Evolutionary conservation across 1,140 invertebrate genomes (phyloP).

Genomic region (Drosophila pruinosa): DNA sequence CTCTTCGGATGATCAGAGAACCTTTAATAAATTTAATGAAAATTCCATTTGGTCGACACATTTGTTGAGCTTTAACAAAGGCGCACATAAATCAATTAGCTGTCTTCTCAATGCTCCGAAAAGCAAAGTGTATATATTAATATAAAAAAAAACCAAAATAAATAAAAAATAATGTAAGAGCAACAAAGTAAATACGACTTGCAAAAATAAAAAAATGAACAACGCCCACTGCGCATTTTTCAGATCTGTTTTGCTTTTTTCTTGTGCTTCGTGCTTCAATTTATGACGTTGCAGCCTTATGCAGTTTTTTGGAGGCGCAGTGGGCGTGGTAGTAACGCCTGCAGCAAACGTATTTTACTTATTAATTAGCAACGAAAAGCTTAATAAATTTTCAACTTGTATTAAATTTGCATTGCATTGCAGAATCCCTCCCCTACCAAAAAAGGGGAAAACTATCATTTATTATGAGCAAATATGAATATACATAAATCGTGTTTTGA

Average conservation of each 20-base stretch:
- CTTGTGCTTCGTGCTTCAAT: constrained; percentile 42
- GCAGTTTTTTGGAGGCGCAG: constrained; percentile 23
- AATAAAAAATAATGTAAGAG: constrained; percentile 27
- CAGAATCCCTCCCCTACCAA: too few species aligned
- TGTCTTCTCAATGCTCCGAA: constrained; percentile 47
- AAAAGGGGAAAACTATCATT: constrained; percentile 28
- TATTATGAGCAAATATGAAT: constrained; percentile 34
- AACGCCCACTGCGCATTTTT: constrained; percentile 67
- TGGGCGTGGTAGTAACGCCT: constrained; percentile 55
- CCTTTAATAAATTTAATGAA: constrained; percentile 49
- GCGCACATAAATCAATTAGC: constrained; percentile 77
- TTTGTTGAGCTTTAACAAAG: constrained; percentile 70
- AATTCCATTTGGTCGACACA: constrained; percentile 50
- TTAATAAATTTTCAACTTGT: constrained; percentile 65
- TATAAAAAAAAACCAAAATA: neutral
- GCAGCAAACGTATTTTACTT: constrained; percentile 63
- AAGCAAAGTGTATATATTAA: too few species aligned
- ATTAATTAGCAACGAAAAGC: constrained; percentile 71
- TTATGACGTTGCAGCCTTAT: constrained; percentile 65
- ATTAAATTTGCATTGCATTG: constrained; percentile 64
- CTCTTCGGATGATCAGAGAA: neutral
- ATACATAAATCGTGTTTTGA: constrained; percentile 61
- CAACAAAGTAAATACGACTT: constrained; percentile 75
- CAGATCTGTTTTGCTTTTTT: constrained; percentile 3
- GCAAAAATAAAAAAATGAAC: constrained; percentile 64